Conservation (phyloP, 2,113 vertebrate genomes). For the Erpornis zantholeuca region DNA sequence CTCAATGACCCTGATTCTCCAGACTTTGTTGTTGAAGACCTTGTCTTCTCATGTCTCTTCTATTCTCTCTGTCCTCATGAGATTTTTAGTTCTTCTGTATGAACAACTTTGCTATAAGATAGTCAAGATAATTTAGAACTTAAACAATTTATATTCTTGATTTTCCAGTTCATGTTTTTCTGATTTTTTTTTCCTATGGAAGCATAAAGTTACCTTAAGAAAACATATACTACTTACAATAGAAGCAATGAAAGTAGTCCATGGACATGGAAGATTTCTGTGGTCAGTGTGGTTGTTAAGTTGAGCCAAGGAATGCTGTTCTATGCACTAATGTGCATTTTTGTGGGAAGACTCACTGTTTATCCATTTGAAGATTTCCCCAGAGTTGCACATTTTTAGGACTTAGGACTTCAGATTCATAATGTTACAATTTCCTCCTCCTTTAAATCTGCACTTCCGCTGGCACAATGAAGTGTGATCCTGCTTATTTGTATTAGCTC, state of each 20-base stretch:
- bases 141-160: background rate
- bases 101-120: background rate
- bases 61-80: background rate
- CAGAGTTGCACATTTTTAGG: background rate
- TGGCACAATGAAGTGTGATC: background rate
- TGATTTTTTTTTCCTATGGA: background rate
- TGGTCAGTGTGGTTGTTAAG: background rate
- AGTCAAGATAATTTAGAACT: background rate
- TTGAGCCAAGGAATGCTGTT: slow-evolving; percentile 14
- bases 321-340: background rate
- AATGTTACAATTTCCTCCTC: background rate
- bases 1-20: background rate
- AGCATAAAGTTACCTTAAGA: background rate
- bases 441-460: background rate
- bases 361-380: background rate
- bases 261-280: background rate
- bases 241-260: background rate
- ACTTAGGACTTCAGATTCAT: background rate
- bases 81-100: background rate
- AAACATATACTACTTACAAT: background rate
- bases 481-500: background rate
- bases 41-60: background rate
- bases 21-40: background rate
- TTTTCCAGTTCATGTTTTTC: background rate
- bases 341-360: background rate